Evolutionary conservation across 2,797 vertebrate genomes (phyloP).

Genomic region (Microctenopoma steveboyesi): DNA sequence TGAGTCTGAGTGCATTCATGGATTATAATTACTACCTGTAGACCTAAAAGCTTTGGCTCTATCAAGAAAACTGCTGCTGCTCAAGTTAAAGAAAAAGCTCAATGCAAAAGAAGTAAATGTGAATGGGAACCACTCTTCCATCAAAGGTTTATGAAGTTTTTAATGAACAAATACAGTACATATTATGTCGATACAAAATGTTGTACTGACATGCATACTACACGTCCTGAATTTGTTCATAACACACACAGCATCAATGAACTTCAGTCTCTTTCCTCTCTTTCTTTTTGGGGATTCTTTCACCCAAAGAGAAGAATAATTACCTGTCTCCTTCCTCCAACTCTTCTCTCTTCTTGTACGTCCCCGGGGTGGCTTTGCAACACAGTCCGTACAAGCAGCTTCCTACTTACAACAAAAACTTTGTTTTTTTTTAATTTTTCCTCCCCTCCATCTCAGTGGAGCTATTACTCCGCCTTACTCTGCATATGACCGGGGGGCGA

Average conservation of each 20-base stretch:
- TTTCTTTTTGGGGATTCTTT: slow-evolving; percentile 24
- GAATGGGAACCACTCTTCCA: slow-evolving; percentile 26
- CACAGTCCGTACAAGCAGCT: slow-evolving; percentile 48
- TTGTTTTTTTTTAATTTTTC: slow-evolving; percentile 50
- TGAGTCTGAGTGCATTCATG: slow-evolving; percentile 27
- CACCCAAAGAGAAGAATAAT: slow-evolving; percentile 41
- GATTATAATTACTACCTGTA: slow-evolving; percentile 50
- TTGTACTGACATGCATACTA: slow-evolving; percentile 5
- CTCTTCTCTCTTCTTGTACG: slow-evolving; percentile 47
- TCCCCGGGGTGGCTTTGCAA: slow-evolving; percentile 55
- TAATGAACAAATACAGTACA: slow-evolving; percentile 47
- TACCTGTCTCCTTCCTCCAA: slow-evolving; percentile 45
- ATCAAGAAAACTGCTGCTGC: slow-evolving; percentile 16
- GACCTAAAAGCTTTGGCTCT: slow-evolving; percentile 39
- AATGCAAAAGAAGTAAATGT: slow-evolving; percentile 38
- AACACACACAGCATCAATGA: slow-evolving; percentile 34
- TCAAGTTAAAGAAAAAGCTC: slow-evolving; percentile 35
- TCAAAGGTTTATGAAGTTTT: slow-evolving; percentile 34
- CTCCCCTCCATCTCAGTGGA: slow-evolving; percentile 48
- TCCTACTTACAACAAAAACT: slow-evolving; percentile 67
- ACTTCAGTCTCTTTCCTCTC: slow-evolving; percentile 23
- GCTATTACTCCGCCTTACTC: slow-evolving; percentile 59
- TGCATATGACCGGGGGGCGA: slow-evolving; percentile 58
- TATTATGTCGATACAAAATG: slow-evolving; percentile 13
- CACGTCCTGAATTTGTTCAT: slow-evolving; percentile 13